Evolutionary conservation across 2,888 invertebrate genomes (phyloP), one percentile per base, ranked within the genome.

Genomic region (Leptogaster cylindrica): DNA sequence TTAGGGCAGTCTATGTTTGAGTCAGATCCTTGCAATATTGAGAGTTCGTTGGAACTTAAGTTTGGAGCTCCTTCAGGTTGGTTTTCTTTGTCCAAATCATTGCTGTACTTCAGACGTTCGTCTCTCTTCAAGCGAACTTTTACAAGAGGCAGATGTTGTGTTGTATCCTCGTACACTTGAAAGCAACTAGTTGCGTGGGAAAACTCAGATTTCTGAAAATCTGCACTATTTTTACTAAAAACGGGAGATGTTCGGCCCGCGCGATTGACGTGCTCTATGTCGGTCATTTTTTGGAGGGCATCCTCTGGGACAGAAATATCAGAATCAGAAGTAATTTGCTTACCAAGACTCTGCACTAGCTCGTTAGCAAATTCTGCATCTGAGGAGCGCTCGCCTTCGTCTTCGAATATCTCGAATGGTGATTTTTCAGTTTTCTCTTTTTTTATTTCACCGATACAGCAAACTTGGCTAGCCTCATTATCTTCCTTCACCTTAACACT

Each of bases 161-260:
- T 36, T 1, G 50, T 23, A 5, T 55, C 58, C 2, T 55, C 41
- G 12, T 67, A 66, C n/a, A 67, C 66, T 65, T 70, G 61, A 28
- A 67, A 70, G 16, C 20, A 55, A 50, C 39, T 36, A 12, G 20
- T 65, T 8, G 14, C 27, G 27, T 41, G 61, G 41, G 28, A 27
- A 25, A 44, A 44, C 14, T 27, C 14, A 41, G 44, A 18, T n/a
- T 28, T 18, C 36, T 10, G 4, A n/a, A 7, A 7, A 5, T 39
- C 33, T 46, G 14, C 2, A 7, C 23, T 48, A 64, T 8, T 65
- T 65, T 51, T 18, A 65, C 12, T 16, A 36, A 39, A 16, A 50
- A 10, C 14, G 16, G 31, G 36, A 36, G 36, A 25, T 23, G 20
- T 50, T 10, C 2, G 23, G n/a, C 23, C 23, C 25, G 55, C 25